Conservation (phyloP, 2,113 vertebrate genomes). For the Hippopotamus amphibius region DNA sequence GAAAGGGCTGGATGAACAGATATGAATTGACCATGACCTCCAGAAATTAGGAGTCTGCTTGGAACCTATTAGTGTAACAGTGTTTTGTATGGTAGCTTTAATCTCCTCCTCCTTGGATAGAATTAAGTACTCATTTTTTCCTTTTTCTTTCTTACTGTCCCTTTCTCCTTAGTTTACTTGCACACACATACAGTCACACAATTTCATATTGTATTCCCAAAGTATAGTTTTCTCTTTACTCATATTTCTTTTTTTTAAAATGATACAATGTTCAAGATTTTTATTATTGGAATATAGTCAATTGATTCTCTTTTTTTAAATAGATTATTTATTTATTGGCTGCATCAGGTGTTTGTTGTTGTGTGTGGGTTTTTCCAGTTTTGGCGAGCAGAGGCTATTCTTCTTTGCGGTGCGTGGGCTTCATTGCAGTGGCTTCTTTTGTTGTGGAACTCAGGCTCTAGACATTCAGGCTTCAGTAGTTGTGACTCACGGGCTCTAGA, state of each 20-base stretch:
- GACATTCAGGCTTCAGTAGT: too few relatives aligned
- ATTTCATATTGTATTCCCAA: not conserved
- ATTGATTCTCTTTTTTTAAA: too few relatives aligned
- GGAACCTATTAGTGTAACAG: not conserved
- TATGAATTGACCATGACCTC: constrained; percentile 37
- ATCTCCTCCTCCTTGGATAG: not conserved
- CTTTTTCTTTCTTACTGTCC: not conserved
- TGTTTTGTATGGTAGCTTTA: not conserved
- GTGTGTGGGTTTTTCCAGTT: too few relatives aligned
- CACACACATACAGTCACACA: not conserved
- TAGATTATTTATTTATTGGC: too few relatives aligned
- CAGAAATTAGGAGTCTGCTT: constrained; percentile 60
- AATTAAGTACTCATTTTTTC: not conserved
- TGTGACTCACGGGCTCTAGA: too few relatives aligned
- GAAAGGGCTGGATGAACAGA: constrained; percentile 61
- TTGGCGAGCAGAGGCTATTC: too few relatives aligned
- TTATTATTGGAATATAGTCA: too few relatives aligned
- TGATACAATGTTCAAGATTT: too few relatives aligned
- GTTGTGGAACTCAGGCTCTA: too few relatives aligned
- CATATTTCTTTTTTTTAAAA: not conserved
- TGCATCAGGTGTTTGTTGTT: too few relatives aligned
- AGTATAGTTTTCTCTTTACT: not conserved
- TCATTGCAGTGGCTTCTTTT: too few relatives aligned
- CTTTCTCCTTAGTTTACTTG: not conserved
- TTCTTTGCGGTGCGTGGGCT: too few relatives aligned